A percentile compares a stretch with the other conserved stretches of the same genome.
Conservation (phyloP, 2,888 invertebrate species). For the Poecilobothrus nobilitatus region DNA sequence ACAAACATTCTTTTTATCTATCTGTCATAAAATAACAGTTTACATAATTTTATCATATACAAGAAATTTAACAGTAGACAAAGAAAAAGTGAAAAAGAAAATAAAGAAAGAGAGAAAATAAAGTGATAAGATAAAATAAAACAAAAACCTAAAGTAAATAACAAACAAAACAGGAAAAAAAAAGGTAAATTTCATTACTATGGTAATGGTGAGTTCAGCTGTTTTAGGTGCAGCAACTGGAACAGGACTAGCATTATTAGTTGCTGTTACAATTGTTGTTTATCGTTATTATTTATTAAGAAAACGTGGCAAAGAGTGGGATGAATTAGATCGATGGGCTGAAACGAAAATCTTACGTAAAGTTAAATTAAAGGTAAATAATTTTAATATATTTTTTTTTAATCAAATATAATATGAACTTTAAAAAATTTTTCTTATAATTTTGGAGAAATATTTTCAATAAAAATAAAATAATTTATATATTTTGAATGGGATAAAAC, state of each 20-base stretch:
- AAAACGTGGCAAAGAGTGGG: constrained; percentile 54
- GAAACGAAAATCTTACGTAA: constrained; percentile 43
- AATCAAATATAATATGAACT: background rate
- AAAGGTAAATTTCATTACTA: constrained; percentile 18
- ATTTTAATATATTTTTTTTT: background rate
- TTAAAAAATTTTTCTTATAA: background rate
- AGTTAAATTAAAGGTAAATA: constrained; percentile 39
- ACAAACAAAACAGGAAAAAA: no score
- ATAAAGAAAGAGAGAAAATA: no score
- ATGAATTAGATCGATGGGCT: constrained; percentile 49
- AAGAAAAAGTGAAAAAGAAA: no score
- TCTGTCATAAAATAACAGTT: no score
- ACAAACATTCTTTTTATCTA: no score
- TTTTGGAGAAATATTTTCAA: background rate
- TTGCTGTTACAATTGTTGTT: constrained; percentile 57
- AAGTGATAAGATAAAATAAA: no score
- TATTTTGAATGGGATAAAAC: background rate
- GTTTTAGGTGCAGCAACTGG: constrained; percentile 60
- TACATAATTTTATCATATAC: no score
- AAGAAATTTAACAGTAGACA: no score
- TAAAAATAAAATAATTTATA: background rate
- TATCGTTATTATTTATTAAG: constrained; percentile 56
- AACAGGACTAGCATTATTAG: constrained; percentile 54
- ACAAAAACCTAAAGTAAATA: no score
- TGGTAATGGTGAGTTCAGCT: constrained; percentile 56